Base-by-base conservation (phyloP, 2,888 invertebrate species). In the Drosophila kokeensis region DNA sequence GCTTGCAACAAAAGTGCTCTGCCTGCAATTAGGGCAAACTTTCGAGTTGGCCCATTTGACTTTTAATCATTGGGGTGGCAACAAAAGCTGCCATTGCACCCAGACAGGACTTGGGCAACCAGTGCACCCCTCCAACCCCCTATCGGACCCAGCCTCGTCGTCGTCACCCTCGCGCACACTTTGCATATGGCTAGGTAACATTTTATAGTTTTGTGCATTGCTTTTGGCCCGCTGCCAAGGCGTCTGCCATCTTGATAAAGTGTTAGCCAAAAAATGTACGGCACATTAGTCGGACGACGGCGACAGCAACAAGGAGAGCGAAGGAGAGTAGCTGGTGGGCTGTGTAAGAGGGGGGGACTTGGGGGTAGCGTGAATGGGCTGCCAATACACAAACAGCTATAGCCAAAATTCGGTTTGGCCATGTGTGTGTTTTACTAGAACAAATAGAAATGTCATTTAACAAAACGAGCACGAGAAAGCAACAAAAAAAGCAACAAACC, bases 191-290 rank as follows among this genome's bases (percentile, higher is more conserved):
- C 53, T 79, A 66, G 77, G 72, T 76, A 80, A 72, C 79, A 80
- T 79, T 81, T 72, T 86, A 70, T 76, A 88, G 79, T 69, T 83
- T 81, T 89, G 85, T 85, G 89, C 89, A 89, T 71, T 89, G 81
- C 70, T 81, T 80, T 82, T 90, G 89, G 89, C 89, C 48, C 36
- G 15, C 30, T 69, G 81, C 91, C 91, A 90, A 86, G 89, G 85
- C 85, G 90, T 90, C 89, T 91, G 89, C 89, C 89, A 89, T 89
- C 90, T 89, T 91, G 89, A 87, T 86, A 83, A 85, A 87, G 90
- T 87, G 83, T 87, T 87, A 73, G 90, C 90, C 88, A 89, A 85
- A 89, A 89, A 89, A 86, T 83, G 90, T 85, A 87, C 85, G 90
- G 88, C 86, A 90, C 86, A 87, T 88, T 89, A 86, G 90, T 79